These are phyloP conservation scores for Branchipolynoe longqiensis DNA, from an alignment of 2,888 invertebrate genomes.

Conservation along the genomic window DNA sequence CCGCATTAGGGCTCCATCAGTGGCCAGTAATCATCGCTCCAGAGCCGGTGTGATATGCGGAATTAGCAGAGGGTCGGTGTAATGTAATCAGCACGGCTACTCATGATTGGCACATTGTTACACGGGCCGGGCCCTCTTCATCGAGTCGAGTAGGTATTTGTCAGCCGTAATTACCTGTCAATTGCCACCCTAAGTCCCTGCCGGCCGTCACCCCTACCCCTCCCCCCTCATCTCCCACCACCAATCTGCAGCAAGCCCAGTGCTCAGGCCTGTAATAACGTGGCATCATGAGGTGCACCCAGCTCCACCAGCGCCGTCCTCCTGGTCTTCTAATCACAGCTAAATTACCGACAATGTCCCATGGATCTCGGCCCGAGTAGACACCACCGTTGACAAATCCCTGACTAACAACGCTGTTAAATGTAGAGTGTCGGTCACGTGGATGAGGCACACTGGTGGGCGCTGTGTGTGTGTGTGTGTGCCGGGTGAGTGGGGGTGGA, in stretches of 20 bases:
- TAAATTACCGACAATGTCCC: conserved; percentile 6
- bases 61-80: conserved; percentile 7
- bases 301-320: not conserved
- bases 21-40: not conserved
- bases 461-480: too few species aligned
- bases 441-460: too few species aligned
- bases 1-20: not conserved
- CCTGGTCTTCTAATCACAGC: conserved; percentile 10
- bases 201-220: too few species aligned
- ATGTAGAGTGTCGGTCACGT: too few species aligned
- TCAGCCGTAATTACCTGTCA: conserved; percentile 52
- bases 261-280: conserved; percentile 46
- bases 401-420: too few species aligned
- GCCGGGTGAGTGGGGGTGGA: too few species aligned
- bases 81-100: conserved; percentile 32
- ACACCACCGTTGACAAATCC: conserved; percentile 3
- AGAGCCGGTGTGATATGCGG: conserved; percentile 36
- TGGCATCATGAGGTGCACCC: too few species aligned
- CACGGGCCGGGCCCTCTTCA: not conserved
- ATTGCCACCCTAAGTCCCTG: conserved; percentile 13
- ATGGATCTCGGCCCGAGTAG: not conserved
- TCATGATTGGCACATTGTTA: conserved; percentile 49
- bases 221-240: too few species aligned
- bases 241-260: too few species aligned
- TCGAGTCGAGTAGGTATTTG: conserved; percentile 32